These are phyloP conservation scores for Muntiacus reevesi DNA, from an alignment of 2,113 vertebrate genomes.

Conservation along the genomic window DNA sequence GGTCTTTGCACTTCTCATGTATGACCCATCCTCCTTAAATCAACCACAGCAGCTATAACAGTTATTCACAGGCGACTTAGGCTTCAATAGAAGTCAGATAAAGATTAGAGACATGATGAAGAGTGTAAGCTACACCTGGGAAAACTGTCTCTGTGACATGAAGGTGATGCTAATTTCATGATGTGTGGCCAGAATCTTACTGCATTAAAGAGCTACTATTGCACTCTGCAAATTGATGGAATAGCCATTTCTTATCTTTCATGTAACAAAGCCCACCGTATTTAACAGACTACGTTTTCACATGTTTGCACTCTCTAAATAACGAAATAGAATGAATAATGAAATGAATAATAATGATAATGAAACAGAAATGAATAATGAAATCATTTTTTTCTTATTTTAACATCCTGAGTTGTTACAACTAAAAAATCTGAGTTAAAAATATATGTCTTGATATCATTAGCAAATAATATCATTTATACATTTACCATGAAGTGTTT, in stretches of 20 bases:
- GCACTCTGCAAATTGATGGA: constrained; percentile 36
- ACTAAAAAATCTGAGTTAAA: constrained; percentile 22
- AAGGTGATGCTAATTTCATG: constrained; percentile 35
- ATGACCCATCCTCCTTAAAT: constrained; percentile 15
- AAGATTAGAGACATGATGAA: constrained; percentile 41
- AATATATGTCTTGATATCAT: constrained; percentile 45
- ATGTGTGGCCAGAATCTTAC: not conserved
- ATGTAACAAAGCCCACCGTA: not conserved
- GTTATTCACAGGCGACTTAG: not conserved
- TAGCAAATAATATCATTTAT: constrained; percentile 35
- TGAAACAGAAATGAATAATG: not conserved
- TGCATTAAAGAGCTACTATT: constrained; percentile 17
- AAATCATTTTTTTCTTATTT: constrained; percentile 39
- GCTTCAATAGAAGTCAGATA: not conserved
- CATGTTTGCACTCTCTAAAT: not conserved
- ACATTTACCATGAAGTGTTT: constrained; percentile 12
- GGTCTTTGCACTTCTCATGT: not conserved
- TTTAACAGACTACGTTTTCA: constrained; percentile 47
- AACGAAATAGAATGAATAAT: constrained; percentile 30
- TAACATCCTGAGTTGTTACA: constrained; percentile 13
- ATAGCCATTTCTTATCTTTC: constrained; percentile 39
- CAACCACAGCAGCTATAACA: not conserved
- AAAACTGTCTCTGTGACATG: constrained; percentile 37
- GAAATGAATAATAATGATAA: not conserved
- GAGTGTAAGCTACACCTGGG: not conserved